Base-by-base conservation (phyloP, 2,113 vertebrate genomes). In the Nyctereutes procyonoides region DNA sequence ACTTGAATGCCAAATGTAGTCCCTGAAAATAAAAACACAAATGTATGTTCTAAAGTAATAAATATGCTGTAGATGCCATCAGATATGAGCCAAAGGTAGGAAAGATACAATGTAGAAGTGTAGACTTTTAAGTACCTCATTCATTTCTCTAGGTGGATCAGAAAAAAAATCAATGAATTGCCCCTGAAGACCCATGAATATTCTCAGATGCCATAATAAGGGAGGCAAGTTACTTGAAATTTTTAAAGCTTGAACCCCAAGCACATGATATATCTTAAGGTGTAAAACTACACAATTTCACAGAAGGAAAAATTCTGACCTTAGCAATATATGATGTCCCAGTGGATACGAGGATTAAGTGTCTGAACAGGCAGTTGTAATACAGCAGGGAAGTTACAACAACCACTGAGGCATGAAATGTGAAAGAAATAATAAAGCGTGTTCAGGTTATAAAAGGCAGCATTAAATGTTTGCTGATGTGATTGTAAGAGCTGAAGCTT, bases 271-370 rank as follows among this genome's bases (percentile, higher is more conserved):
- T 63, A 88, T 85, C 80, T 96, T 83, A 98, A 98, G 97, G 85
- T 98, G 95, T 93, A 98, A 98, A 99, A 98, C 97, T 98, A 69
- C 96, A 96, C 96, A 96, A 94, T 98, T 98, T 98, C 95, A 97
- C 96, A 98, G 97, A 98, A 96, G 90, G 65, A 96, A 97, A 98
- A 98, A 98, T 97, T 98, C 38, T 26, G 32, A 97, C n/a, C 3
- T 96, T 96, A 97, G 96, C 77, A 98, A 87, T 94, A 95, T 76
- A 84, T 97, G 93, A 96, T 94, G 48, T 97, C 96, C 96, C 11
- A 93, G 94, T 95, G 60, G 98, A 74, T 93, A 92, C 0, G 8
- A 85, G 76, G 89, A 97, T 53, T 63, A 93, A 95, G 83, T 88
- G 92, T 95, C 43, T 26, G 96, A 93, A 53, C 77, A 94, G 79